Percentiles rank a stretch among this genome's conserved stretches.
Evolutionary conservation across 2,113 vertebrate species (phyloP).

Genomic region (Ploceus nigricollis): DNA sequence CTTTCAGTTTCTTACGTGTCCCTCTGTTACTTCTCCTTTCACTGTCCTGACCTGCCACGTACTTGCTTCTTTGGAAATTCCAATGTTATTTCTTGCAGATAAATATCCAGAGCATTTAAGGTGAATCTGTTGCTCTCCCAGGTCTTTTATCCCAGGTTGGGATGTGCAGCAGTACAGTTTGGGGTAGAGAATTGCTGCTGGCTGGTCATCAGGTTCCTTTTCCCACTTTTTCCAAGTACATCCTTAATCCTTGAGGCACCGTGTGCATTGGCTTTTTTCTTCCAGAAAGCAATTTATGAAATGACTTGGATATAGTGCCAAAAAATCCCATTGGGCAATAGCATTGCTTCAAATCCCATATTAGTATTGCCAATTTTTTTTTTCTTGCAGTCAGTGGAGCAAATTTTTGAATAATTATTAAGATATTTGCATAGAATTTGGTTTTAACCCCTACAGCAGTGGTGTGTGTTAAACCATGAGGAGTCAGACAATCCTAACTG

Average conservation of each 20-base stretch:
- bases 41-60: background rate
- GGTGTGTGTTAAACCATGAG: background rate
- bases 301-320: background rate
- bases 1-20: background rate
- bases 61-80: background rate
- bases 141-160: background rate
- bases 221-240: background rate
- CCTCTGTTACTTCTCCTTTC: background rate
- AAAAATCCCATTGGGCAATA: constrained; percentile 32
- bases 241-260: background rate
- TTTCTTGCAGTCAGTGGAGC: background rate
- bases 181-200: background rate
- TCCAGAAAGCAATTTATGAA: constrained; percentile 41
- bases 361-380: background rate
- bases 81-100: background rate
- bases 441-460: background rate
- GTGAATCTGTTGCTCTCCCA: background rate
- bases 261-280: background rate
- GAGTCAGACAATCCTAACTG: background rate
- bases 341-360: background rate
- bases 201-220: background rate
- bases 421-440: background rate
- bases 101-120: background rate
- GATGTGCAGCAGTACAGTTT: background rate
- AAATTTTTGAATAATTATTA: constrained; percentile 11